Evolutionary conservation across 2,888 invertebrate genomes (phyloP), one percentile per base, ranked within the genome.

Genomic region (Malacosoma neustria): DNA sequence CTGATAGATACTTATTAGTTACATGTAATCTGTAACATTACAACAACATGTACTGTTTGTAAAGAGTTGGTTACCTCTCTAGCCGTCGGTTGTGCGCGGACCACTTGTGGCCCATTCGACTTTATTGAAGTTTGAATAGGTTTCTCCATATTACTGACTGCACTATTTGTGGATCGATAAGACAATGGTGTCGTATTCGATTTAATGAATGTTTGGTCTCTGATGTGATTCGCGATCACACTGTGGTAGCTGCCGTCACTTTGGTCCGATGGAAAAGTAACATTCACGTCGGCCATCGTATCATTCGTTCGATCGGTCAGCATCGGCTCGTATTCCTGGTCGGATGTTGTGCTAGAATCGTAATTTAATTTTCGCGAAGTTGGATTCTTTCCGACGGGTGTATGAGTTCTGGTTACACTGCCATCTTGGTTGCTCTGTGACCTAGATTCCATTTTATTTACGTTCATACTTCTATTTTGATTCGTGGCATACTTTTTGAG

Each of bases 241-340:
- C 41, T 49, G 41, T 33, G 54, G 35, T 12, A 37, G 45, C 14
- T 51, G 37, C 43, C 73, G 1, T 77, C 76, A 13, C 69, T 74
- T 22, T 62, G 54, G 41, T 87, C 87, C 0, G 84, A 72, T 7
- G 85, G 71, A 39, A 87, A 85, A 0, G 86, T 80, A 0, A 81
- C 75, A 33, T 87, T 87, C 13, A 87, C 46, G 46, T 82, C 86
- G 0, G 82, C 86, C 62, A 87, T 54, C 1, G 87, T 87, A 43
- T 87, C 86, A 57, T 77, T 85, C 49, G 86, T 85, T 63, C 84
- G 72, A 45, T 84, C 82, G 29, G 84, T 85, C 33, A 80, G 42
- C 7, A 77, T 62, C 13, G 61, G 62, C 1, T 84, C 86, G 45
- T 59, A 65, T 3, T 77, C 75, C 14, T 61, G 63, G 3, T 79